These are phyloP conservation scores for Tenthredo distinguenda DNA, from an alignment of 2,888 invertebrate species.

Conservation along the genomic window DNA sequence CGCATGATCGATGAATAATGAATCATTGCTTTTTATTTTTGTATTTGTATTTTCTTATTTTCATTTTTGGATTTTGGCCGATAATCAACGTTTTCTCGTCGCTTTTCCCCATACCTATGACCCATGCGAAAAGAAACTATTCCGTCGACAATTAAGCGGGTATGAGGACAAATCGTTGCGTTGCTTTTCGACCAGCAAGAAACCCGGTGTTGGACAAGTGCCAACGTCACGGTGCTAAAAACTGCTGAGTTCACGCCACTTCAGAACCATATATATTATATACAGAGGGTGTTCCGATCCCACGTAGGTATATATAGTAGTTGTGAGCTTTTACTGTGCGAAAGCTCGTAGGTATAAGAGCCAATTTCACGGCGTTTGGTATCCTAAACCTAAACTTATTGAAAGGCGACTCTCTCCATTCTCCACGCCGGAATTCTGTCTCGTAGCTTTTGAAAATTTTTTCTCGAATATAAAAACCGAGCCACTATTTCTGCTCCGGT, in stretches of 20 bases:
- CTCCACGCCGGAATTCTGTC: background rate
- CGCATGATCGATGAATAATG: too few species aligned
- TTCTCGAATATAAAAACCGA: background rate
- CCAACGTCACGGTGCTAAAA: slow-evolving; percentile 38
- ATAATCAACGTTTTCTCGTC: background rate
- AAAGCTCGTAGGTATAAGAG: background rate
- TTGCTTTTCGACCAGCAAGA: background rate
- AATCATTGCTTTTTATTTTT: background rate
- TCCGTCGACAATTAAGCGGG: background rate
- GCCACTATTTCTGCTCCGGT: background rate
- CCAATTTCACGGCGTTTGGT: slow-evolving; percentile 17
- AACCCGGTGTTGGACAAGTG: slow-evolving; percentile 22
- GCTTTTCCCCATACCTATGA: background rate
- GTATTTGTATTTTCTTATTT: background rate
- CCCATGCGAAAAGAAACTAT: background rate
- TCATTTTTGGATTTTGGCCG: background rate
- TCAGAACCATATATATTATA: background rate
- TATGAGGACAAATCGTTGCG: background rate
- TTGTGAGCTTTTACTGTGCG: background rate
- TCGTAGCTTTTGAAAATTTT: background rate
- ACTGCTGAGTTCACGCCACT: slow-evolving; percentile 37
- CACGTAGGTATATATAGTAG: background rate
- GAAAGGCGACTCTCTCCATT: background rate
- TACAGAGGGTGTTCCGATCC: background rate
- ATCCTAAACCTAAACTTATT: background rate